Percentiles rank a stretch among this genome's conserved stretches.
Conservation (phyloP, 2,797 vertebrate species). For the Euphonia xanthogaster region DNA sequence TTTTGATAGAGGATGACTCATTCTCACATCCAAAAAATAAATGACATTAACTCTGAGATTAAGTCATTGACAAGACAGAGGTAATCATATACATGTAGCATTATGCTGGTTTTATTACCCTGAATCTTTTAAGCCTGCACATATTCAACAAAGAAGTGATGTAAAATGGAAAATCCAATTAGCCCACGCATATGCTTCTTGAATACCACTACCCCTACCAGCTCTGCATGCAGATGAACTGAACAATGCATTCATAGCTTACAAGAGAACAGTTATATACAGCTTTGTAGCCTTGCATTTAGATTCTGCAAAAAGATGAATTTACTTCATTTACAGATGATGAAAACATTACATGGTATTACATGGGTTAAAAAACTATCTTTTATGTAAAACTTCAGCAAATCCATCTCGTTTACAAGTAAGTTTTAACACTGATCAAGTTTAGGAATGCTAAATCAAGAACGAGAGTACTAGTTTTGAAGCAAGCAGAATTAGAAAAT, state of each 20-base stretch:
- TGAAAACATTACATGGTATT: not conserved
- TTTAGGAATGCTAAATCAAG: not conserved
- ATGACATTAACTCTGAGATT: constrained; percentile 21
- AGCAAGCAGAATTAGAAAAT: not conserved
- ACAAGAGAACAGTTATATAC: not conserved
- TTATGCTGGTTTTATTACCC: constrained; percentile 46
- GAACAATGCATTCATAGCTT: not conserved
- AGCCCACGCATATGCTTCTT: constrained; percentile 33
- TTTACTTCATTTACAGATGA: not conserved
- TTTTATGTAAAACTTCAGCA: not conserved
- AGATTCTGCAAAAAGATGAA: not conserved
- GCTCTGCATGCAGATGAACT: constrained; percentile 31
- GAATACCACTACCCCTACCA: not conserved
- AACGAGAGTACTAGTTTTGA: not conserved
- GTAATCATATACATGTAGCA: constrained; percentile 18
- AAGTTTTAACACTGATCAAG: not conserved
- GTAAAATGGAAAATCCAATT: constrained; percentile 67
- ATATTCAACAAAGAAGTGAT: constrained; percentile 43
- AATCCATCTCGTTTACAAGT: not conserved
- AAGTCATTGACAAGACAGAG: constrained; percentile 31
- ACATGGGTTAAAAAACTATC: not conserved
- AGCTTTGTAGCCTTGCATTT: not conserved
- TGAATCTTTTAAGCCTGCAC: constrained; percentile 42
- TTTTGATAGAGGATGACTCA: not conserved
- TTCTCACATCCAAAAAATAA: constrained; percentile 23